phyloP scores from a whole-genome alignment of 2,797 vertebrate species.

The Molossus alvarezi region DNA sequence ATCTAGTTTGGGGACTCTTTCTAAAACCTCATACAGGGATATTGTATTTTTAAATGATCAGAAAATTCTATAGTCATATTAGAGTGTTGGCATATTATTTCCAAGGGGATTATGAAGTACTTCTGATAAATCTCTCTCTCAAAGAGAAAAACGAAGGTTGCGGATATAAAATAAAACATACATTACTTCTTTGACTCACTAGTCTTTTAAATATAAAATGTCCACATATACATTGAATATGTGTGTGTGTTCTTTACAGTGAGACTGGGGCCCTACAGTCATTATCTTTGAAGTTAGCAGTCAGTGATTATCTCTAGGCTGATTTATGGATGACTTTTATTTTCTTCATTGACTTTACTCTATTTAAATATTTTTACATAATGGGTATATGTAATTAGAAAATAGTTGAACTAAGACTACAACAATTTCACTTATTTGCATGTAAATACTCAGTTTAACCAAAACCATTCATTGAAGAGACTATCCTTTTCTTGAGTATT shows the following conservation, averaged over 20 bases:
- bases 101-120: neutral
- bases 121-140: neutral
- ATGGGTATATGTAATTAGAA: neutral
- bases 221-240: neutral
- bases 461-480: neutral
- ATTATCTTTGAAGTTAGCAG: conserved; percentile 10
- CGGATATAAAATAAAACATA: neutral
- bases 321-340: conserved; percentile 11
- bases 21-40: neutral
- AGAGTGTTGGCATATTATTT: neutral
- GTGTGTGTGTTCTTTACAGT: neutral
- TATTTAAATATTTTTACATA: neutral
- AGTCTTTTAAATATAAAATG: neutral
- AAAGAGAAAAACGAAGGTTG: neutral
- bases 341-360: neutral
- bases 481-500: neutral
- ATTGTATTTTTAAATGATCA: conserved; percentile 11
- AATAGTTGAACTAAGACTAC: conserved; percentile 21
- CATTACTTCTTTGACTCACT: conserved; percentile 5
- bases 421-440: neutral
- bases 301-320: neutral
- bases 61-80: neutral
- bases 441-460: conserved; percentile 32
- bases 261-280: neutral
- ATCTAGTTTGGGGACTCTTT: neutral